phyloP scores from a whole-genome alignment of 2,113 vertebrate species.

The Microcebus ravelobensis region DNA sequence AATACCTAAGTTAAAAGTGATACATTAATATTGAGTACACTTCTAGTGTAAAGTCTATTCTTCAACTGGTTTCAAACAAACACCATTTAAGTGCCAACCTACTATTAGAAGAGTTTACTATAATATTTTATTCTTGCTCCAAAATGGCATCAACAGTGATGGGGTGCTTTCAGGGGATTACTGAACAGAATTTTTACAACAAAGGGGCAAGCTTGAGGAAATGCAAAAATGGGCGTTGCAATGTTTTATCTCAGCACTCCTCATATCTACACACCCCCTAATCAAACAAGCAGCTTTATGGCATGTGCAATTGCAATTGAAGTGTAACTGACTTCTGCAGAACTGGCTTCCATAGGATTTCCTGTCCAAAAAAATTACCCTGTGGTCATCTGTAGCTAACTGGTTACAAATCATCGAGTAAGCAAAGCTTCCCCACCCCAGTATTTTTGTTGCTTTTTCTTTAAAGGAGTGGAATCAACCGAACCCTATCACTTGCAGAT shows the following conservation, averaged over 20 bases:
- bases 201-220: constrained; percentile 69
- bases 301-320: constrained; percentile 60
- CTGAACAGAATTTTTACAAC: constrained; percentile 66
- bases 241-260: constrained; percentile 49
- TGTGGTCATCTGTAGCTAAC: constrained; percentile 64
- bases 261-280: constrained; percentile 53
- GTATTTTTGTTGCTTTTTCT: neutral
- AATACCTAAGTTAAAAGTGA: constrained; percentile 59
- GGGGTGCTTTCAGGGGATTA: constrained; percentile 81
- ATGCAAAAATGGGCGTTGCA: constrained; percentile 51
- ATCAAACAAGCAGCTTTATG: constrained; percentile 76
- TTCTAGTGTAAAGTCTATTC: constrained; percentile 24
- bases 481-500: constrained; percentile 12
- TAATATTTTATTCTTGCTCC: constrained; percentile 77
- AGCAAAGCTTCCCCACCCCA: neutral
- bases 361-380: constrained; percentile 74
- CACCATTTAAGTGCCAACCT: constrained; percentile 60
- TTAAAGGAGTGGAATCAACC: neutral
- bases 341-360: constrained; percentile 79
- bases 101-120: constrained; percentile 78
- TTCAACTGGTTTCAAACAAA: constrained; percentile 63
- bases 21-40: constrained; percentile 17
- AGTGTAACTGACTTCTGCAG: constrained; percentile 74
- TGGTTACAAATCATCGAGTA: neutral
- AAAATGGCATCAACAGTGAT: constrained; percentile 74